phyloP scores from a whole-genome alignment of 2,113 vertebrate genomes.

The Diadophis punctatus region DNA sequence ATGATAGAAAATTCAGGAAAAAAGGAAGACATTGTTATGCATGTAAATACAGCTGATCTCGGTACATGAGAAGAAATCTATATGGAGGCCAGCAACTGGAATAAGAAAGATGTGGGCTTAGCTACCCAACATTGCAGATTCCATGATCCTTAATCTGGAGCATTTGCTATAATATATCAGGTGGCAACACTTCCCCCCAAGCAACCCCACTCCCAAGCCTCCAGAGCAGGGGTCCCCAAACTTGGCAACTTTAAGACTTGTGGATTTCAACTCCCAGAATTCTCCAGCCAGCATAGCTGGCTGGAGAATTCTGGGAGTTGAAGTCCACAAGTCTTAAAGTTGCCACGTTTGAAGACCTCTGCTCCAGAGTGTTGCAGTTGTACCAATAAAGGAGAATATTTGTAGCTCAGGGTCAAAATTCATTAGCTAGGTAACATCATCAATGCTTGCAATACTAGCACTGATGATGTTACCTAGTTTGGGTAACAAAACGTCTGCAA shows the following conservation, averaged over 20 bases:
- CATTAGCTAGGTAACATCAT: background rate
- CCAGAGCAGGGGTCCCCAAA: no score
- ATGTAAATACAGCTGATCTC: background rate
- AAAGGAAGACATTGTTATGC: background rate
- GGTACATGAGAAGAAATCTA: background rate
- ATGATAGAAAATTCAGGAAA: background rate
- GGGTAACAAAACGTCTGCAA: background rate
- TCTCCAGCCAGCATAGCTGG: no score
- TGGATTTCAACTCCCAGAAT: no score
- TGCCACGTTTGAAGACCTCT: no score
- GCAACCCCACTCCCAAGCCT: background rate
- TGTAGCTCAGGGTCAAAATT: background rate
- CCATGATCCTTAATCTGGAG: background rate
- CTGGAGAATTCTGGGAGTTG: no score
- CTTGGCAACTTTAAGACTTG: no score
- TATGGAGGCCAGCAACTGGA: no score
- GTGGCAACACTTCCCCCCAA: background rate
- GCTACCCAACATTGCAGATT: background rate
- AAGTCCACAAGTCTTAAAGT: no score
- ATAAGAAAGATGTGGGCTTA: background rate
- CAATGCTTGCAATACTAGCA: background rate
- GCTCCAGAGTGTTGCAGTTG: background rate
- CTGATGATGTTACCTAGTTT: background rate
- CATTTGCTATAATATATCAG: background rate
- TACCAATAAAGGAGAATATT: background rate